Percentiles rank a stretch among this genome's conserved stretches.
Conservation (phyloP, 2,888 invertebrate species). For the Nephrotoma guestfalica region DNA sequence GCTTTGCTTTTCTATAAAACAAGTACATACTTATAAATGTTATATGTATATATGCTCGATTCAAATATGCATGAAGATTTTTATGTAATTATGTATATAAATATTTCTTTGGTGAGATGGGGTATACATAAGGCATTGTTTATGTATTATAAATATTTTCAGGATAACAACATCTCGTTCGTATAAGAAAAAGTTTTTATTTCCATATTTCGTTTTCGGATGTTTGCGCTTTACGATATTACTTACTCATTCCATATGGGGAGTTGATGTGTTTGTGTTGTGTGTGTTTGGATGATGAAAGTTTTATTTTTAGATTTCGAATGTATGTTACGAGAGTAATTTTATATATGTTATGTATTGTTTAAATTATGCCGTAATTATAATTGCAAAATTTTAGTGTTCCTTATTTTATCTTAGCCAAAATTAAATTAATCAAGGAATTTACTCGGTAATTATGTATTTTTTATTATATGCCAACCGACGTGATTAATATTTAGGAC, state of each 20-base stretch:
- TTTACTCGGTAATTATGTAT: too few species aligned
- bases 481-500: too few species aligned
- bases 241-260: not conserved
- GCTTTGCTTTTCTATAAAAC: not conserved
- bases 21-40: not conserved
- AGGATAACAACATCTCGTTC: not conserved
- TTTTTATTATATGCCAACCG: too few species aligned
- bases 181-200: not conserved
- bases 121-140: not conserved
- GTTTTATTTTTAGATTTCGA: too few species aligned
- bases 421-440: too few species aligned
- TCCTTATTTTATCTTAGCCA: too few species aligned
- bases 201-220: not conserved
- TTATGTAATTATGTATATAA: not conserved
- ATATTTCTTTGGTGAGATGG: not conserved
- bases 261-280: too few species aligned
- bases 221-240: not conserved
- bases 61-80: not conserved
- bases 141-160: not conserved
- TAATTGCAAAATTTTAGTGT: too few species aligned
- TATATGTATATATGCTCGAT: not conserved
- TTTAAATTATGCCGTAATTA: too few species aligned
- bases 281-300: too few species aligned
- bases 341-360: too few species aligned
- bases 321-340: too few species aligned